Base-by-base conservation (phyloP, 2,113 vertebrate genomes). In the Catharus fuscescens region DNA sequence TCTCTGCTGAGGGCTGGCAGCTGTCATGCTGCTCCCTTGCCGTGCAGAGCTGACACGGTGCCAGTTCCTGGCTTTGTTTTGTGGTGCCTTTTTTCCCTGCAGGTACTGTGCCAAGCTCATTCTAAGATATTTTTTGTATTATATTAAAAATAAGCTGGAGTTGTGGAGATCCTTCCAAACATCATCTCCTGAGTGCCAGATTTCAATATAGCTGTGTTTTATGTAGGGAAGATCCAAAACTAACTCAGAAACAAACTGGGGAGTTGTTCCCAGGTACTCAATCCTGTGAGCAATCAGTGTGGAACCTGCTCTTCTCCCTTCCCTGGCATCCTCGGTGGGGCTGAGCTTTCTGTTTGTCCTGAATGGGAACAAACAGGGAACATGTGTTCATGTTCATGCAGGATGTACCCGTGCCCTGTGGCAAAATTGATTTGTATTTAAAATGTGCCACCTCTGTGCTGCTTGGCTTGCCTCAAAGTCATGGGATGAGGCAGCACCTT, bases 41-140 rank as follows among this genome's bases (percentile, higher is more conserved):
- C 73, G 48, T 7, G 47, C 79, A 34, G 38, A 92, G 57, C 70
- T 91, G 83, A 91, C 71, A 69, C 8, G 3, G 32, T 64, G 95
- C 87, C 90, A 88, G 28, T 6, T 66, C 42, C 56, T 72, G 48
- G 1, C 42, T 87, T 80, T 48, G 65, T 31, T 79, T 45, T 16
- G 32, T 31, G 65, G 38, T 19, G 12, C 26, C 38, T 64, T 23
- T 24, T 44, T 67, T 9, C 32, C 52, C 71, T 29, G 28, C 65
- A 53, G 94, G 77, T 85, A 53, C 67, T 76, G 64, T 56, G 65
- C 82, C 80, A 61, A 73, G 57, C 87, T 90, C 56, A 44, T 92
- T 92, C 85, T 38, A 50, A 93, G 38, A 28, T 36, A 3, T 13
- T 36, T 69, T 89, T 88, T 88, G 34, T 70, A 20, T 28, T 81